Percentiles rank a stretch among this genome's conserved stretches.
phyloP scores from a whole-genome alignment of 2,888 invertebrate species.

The Acanthococcus lagerstroemiae region DNA sequence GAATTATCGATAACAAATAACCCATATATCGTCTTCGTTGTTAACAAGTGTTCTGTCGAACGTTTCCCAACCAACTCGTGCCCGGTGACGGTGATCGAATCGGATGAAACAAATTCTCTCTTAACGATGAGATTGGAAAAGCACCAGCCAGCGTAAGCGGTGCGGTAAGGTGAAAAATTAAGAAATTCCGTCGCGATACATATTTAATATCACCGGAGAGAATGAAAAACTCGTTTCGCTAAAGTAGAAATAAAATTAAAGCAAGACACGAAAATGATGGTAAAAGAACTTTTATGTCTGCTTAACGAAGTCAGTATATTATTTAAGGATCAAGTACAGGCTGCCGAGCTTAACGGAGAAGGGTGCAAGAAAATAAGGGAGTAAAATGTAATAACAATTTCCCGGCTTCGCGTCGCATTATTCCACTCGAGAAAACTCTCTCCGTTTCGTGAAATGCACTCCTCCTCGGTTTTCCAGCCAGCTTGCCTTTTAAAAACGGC shows the following conservation, averaged over 20 bases:
- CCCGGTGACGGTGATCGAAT: no score
- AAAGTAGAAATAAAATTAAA: conserved; percentile 31
- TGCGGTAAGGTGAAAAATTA: no score
- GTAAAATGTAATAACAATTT: conserved; percentile 31
- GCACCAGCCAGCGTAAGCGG: not conserved
- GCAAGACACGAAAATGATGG: conserved; percentile 30
- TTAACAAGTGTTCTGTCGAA: no score
- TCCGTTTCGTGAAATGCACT: conserved; percentile 24
- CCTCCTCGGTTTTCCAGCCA: conserved; percentile 25
- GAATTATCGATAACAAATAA: no score
- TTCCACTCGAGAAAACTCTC: conserved; percentile 30
- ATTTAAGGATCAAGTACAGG: conserved; percentile 31
- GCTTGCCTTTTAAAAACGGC: not conserved
- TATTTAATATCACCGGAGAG: conserved; percentile 7
- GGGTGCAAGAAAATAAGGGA: conserved; percentile 29
- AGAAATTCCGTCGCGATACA: conserved; percentile 15
- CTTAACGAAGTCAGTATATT: conserved; percentile 31
- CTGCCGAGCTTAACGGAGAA: conserved; percentile 26
- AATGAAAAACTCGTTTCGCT: conserved; percentile 27
- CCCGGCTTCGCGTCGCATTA: conserved; percentile 29
- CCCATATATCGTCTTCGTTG: not conserved
- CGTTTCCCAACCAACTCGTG: no score
- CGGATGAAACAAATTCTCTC: no score
- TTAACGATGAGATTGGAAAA: not conserved
- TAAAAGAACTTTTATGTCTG: conserved; percentile 30